Conservation (phyloP, 2,888 invertebrate genomes). For the Cephus nigrinus region DNA sequence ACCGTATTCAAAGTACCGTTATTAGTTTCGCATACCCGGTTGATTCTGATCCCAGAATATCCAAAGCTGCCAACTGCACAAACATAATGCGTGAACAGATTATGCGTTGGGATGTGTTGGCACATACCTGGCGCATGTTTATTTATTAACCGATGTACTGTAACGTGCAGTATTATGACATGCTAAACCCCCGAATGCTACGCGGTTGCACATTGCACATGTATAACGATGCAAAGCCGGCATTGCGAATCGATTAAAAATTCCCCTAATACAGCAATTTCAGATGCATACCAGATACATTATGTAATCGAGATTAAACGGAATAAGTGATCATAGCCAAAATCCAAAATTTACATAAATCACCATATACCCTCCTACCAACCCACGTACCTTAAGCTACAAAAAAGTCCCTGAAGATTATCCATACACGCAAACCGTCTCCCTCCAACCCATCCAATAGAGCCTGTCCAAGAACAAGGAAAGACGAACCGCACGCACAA, state of each 20-base stretch:
- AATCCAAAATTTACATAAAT: neutral
- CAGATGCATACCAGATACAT: neutral
- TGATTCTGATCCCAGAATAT: neutral
- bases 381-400: neutral
- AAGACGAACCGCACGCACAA: slow-evolving; percentile 15
- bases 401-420: neutral
- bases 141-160: neutral
- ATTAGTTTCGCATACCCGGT: neutral
- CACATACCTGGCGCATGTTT: neutral
- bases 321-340: neutral
- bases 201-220: neutral
- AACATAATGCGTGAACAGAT: neutral
- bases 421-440: neutral
- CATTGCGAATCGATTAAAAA: neutral
- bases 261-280: neutral
- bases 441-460: too few species aligned
- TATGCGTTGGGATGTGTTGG: neutral
- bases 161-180: neutral
- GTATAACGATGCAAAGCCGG: neutral
- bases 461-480: too few species aligned
- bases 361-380: neutral
- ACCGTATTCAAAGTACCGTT: neutral
- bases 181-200: neutral
- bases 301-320: neutral
- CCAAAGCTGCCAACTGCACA: neutral